Conservation (phyloP, 1,140 invertebrate genomes). For the Antheraea pernyi region DNA sequence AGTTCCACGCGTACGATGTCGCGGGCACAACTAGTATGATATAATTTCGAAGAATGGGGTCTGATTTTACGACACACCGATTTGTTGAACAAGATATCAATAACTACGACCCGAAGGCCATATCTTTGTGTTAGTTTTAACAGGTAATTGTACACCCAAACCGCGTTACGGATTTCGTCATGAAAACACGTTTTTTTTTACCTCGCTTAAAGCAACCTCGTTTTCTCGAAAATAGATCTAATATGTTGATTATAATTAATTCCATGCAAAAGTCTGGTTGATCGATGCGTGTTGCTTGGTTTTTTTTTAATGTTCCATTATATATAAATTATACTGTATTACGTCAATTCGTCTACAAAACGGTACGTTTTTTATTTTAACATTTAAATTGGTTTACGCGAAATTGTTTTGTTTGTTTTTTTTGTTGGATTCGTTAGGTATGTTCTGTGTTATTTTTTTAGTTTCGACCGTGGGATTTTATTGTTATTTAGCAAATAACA, state of each 20-base stretch:
- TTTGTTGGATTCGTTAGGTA: not conserved
- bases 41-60: not conserved
- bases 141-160: slow-evolving; percentile 69
- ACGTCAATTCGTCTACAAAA: slow-evolving; percentile 65
- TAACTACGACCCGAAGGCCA: slow-evolving; percentile 47
- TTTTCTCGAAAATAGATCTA: slow-evolving; percentile 74
- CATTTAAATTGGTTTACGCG: slow-evolving; percentile 41
- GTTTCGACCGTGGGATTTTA: not conserved
- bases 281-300: slow-evolving; percentile 66
- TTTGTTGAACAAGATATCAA: slow-evolving; percentile 8
- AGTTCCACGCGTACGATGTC: too few relatives aligned
- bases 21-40: not conserved
- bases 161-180: slow-evolving; percentile 61
- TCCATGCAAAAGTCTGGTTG: slow-evolving; percentile 54
- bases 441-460: slow-evolving; percentile 4
- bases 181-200: slow-evolving; percentile 64
- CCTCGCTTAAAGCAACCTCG: slow-evolving; percentile 60
- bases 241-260: slow-evolving; percentile 72
- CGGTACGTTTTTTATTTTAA: slow-evolving; percentile 30
- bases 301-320: slow-evolving; percentile 57
- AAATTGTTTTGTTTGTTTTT: slow-evolving; percentile 50
- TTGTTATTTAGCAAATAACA: not conserved
- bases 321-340: slow-evolving; percentile 70
- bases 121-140: slow-evolving; percentile 59
- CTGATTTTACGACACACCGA: not conserved